phyloP scores from a whole-genome alignment of 2,113 vertebrate species.

The Gymnobelideus leadbeateri region DNA sequence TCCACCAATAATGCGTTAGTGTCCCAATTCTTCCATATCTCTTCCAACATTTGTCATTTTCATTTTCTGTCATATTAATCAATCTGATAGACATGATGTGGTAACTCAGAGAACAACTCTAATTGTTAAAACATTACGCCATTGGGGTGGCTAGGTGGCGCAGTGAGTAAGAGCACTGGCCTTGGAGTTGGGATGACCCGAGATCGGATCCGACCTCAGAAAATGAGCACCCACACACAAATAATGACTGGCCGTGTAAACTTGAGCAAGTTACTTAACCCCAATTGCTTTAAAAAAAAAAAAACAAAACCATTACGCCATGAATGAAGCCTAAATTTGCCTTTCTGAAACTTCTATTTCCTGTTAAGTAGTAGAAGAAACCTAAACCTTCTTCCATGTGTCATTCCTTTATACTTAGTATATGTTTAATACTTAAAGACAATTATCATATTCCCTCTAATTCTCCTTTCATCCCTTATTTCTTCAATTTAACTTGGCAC shows the following conservation, averaged over 20 bases:
- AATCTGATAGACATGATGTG: neutral
- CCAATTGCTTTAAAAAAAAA: too few relatives aligned
- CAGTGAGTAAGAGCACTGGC: too few relatives aligned
- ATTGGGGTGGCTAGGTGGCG: too few relatives aligned
- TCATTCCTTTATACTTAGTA: neutral
- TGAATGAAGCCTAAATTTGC: neutral
- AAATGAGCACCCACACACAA: too few relatives aligned
- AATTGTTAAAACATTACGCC: neutral
- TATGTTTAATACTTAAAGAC: neutral
- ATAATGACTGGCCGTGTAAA: too few relatives aligned
- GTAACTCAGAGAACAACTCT: neutral
- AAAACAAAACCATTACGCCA: neutral
- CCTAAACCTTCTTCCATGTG: neutral
- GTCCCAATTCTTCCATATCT: neutral
- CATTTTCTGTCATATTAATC: neutral
- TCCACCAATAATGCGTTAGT: neutral
- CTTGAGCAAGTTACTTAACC: too few relatives aligned
- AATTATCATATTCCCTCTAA: neutral
- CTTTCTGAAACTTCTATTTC: neutral
- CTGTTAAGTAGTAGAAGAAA: neutral
- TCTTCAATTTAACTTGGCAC: neutral
- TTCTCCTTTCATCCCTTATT: neutral
- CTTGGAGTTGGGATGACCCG: too few relatives aligned
- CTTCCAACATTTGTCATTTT: neutral
- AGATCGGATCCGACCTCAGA: too few relatives aligned